Percentiles rank a stretch among this genome's conserved stretches.
These are phyloP conservation scores for Pseudorhombus dupliciocellatus DNA, from an alignment of 2,113 vertebrate genomes.

Conservation along the genomic window DNA sequence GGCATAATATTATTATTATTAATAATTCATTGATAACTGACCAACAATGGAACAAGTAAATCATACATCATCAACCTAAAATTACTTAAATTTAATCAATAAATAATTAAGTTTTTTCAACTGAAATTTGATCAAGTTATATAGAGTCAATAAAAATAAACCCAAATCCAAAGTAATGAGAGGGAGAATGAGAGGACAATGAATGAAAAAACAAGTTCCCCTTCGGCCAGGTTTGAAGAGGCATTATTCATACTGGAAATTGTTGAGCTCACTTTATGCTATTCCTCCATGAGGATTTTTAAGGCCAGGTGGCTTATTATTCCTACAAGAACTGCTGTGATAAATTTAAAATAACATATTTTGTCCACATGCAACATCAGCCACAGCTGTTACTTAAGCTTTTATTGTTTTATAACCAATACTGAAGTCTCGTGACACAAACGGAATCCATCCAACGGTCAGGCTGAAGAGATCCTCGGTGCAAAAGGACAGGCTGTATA, in stretches of 20 bases:
- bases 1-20: background rate
- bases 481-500: background rate
- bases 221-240: background rate
- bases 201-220: background rate
- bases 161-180: too few relatives aligned
- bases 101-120: too few relatives aligned
- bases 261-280: background rate
- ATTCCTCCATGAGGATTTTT: constrained; percentile 7
- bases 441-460: background rate
- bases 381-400: constrained; percentile 19
- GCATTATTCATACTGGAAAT: background rate
- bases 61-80: too few relatives aligned
- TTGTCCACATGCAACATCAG: constrained; percentile 15
- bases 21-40: background rate
- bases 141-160: too few relatives aligned
- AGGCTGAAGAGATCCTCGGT: background rate
- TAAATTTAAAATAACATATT: constrained; percentile 11
- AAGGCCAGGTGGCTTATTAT: constrained; percentile 17
- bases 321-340: constrained; percentile 17
- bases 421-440: background rate
- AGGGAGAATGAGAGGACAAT: too few relatives aligned
- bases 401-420: constrained; percentile 5
- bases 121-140: too few relatives aligned
- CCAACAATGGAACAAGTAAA: background rate
- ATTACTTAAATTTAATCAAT: too few relatives aligned